Evolutionary conservation across 2,113 vertebrate genomes (phyloP).

Genomic region (Cacatua alba): DNA sequence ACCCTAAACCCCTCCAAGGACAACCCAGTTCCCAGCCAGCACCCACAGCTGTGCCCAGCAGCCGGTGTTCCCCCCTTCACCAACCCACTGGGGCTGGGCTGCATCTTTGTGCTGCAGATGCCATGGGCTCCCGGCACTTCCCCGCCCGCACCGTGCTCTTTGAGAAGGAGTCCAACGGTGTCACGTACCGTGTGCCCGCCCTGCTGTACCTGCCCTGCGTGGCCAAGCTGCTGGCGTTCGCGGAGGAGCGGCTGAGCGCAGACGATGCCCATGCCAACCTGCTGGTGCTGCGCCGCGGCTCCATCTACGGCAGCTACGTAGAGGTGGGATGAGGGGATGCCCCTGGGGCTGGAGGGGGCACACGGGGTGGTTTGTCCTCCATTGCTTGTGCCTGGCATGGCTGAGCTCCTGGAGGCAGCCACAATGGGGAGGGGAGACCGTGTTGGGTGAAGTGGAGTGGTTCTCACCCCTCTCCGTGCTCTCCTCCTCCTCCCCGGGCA

Average conservation of each 20-base stretch:
- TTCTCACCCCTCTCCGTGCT: neutral
- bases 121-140: conserved; percentile 82
- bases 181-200: conserved; percentile 90
- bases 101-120: neutral
- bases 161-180: conserved; percentile 82
- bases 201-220: conserved; percentile 81
- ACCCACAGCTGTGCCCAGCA: neutral
- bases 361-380: fast-evolving
- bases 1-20: neutral
- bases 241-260: conserved; percentile 87
- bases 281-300: conserved; percentile 87
- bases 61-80: fast-evolving
- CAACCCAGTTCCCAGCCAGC: fast-evolving
- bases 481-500: conserved; percentile 41
- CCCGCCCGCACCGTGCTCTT: conserved; percentile 88
- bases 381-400: fast-evolving
- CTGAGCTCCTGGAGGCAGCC: neutral
- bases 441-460: no score
- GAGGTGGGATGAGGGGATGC: conserved; percentile 73
- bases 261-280: conserved; percentile 89
- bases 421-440: fast-evolving
- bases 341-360: fast-evolving
- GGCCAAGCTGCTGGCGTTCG: conserved; percentile 88
- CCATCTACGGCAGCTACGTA: conserved; percentile 82
- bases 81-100: fast-evolving